These are phyloP conservation scores for Antheraea pernyi DNA, from an alignment of 1,140 invertebrate species.

Conservation along the genomic window DNA sequence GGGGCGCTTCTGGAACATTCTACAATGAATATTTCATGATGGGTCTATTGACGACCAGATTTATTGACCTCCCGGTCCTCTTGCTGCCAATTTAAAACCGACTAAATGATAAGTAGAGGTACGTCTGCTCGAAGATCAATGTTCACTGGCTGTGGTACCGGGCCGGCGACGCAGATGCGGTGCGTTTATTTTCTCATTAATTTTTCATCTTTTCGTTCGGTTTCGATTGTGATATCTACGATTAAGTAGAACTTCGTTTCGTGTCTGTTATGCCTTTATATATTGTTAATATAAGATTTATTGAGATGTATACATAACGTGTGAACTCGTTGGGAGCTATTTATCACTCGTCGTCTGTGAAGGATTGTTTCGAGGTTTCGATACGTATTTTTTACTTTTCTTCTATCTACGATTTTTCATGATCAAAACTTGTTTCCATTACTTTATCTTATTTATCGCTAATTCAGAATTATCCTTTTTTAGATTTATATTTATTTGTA, in stretches of 20 bases:
- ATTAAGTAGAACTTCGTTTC: conserved; percentile 14
- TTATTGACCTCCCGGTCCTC: conserved; percentile 19
- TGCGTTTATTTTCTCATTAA: conserved; percentile 50
- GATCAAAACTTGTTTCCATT: too few species aligned
- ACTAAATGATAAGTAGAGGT: background rate
- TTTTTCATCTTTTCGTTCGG: conserved; percentile 40
- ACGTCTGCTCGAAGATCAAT: conserved; percentile 12
- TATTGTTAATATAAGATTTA: background rate
- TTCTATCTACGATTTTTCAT: too few species aligned
- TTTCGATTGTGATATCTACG: conserved; percentile 31
- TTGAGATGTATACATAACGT: background rate
- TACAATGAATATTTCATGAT: conserved; percentile 49
- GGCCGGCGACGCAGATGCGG: conserved; percentile 36
- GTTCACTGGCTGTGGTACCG: conserved; percentile 23
- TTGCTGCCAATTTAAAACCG: conserved; percentile 2
- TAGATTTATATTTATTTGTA: too few species aligned
- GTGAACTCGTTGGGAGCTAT: too few species aligned
- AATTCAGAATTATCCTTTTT: too few species aligned
- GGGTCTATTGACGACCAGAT: conserved; percentile 30
- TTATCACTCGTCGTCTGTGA: too few species aligned
- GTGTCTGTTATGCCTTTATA: background rate
- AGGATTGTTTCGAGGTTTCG: too few species aligned
- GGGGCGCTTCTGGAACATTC: conserved; percentile 26
- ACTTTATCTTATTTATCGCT: too few species aligned
- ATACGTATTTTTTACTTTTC: too few species aligned